Evolutionary conservation across 2,888 invertebrate genomes (phyloP).

Genomic region (Byasa hedistus): DNA sequence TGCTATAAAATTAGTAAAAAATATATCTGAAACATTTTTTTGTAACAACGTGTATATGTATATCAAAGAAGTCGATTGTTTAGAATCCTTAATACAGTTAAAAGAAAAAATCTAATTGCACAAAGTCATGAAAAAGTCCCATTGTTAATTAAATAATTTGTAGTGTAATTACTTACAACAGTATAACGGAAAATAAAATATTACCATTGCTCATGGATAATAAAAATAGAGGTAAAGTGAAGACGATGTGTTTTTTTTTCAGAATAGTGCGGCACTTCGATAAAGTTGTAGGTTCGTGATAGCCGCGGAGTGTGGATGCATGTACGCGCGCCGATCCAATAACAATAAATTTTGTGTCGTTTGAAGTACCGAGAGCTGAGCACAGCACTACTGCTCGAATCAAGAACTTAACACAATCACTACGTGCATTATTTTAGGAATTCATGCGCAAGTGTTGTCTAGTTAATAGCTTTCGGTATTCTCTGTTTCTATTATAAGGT

Average conservation of each 20-base stretch:
- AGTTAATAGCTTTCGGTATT: neutral
- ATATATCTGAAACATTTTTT: too few relatives aligned
- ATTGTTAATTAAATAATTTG: too few relatives aligned
- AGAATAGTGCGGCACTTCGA: conserved; percentile 51
- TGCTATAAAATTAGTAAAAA: too few relatives aligned
- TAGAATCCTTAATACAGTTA: too few relatives aligned
- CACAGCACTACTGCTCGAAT: conserved; percentile 33
- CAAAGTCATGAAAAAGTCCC: too few relatives aligned
- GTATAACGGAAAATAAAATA: neutral
- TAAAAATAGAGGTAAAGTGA: conserved; percentile 46
- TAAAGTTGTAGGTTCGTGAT: conserved; percentile 76
- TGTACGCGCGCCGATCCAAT: conserved; percentile 75
- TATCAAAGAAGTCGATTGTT: too few relatives aligned
- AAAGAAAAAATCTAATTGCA: too few relatives aligned
- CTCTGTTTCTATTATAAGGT: too few relatives aligned
- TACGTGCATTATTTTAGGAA: conserved; percentile 7
- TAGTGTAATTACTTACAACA: neutral
- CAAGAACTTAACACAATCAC: conserved; percentile 13
- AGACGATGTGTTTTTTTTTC: conserved; percentile 37
- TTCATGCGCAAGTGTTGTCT: neutral
- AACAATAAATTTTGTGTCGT: conserved; percentile 77
- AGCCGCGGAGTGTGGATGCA: conserved; percentile 78
- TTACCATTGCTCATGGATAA: neutral
- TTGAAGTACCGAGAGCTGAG: conserved; percentile 54
- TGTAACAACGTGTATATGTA: too few relatives aligned